These are phyloP conservation scores for Lasioglossum oenotherae DNA, from an alignment of 2,888 invertebrate species.

Conservation along the genomic window DNA sequence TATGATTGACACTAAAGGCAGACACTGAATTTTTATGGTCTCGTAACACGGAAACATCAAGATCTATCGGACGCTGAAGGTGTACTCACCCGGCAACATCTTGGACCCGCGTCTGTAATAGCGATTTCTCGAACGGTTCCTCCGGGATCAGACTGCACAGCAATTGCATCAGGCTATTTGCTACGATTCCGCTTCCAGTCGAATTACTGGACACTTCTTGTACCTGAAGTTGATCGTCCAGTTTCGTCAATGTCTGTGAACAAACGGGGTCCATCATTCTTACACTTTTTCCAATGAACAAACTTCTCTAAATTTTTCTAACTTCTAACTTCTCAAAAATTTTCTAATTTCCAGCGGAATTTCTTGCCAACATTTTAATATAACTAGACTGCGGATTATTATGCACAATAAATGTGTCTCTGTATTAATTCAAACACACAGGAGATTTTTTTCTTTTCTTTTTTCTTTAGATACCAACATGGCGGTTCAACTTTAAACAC, in stretches of 20 bases:
- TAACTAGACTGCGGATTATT: not conserved
- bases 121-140: constrained; percentile 83
- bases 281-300: not conserved
- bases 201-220: constrained; percentile 77
- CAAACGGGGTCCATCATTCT: constrained; percentile 17
- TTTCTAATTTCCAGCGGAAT: not conserved
- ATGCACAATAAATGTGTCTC: not conserved
- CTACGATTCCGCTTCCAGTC: constrained; percentile 83
- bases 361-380: not conserved
- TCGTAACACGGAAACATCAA: constrained; percentile 35
- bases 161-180: constrained; percentile 85
- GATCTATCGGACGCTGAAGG: constrained; percentile 19
- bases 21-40: constrained; percentile 42
- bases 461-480: no score
- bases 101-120: constrained; percentile 84
- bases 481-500: no score
- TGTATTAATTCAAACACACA: not conserved
- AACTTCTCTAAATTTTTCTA: no score
- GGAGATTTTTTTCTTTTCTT: no score
- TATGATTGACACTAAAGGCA: constrained; percentile 39
- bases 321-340: no score
- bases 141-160: constrained; percentile 85
- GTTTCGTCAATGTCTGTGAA: constrained; percentile 75
- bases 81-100: constrained; percentile 86
- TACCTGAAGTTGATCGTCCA: constrained; percentile 79